Evolutionary conservation across 2,888 invertebrate species (phyloP).

Genomic region (Andrena minutula): DNA sequence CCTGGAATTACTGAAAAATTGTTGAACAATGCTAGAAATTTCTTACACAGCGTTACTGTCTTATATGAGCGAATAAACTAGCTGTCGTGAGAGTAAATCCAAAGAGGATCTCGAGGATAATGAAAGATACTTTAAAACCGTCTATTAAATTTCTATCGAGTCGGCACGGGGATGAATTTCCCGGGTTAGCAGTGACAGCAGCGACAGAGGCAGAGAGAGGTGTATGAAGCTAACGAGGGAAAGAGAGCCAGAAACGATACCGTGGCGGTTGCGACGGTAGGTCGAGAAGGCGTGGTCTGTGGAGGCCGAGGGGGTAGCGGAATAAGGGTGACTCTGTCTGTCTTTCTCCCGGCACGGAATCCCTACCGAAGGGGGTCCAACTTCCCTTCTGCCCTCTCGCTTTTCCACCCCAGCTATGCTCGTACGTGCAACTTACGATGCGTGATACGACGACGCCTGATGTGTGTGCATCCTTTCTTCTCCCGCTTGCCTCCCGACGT

Average conservation of each 20-base stretch:
- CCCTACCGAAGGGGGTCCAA: slow-evolving; percentile 63
- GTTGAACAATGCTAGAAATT: background rate
- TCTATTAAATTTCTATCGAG: slow-evolving; percentile 75
- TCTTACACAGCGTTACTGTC: too few relatives aligned
- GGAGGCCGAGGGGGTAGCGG: slow-evolving; percentile 55
- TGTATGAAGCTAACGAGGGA: slow-evolving; percentile 27
- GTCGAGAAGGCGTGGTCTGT: slow-evolving; percentile 75
- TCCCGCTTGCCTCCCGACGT: slow-evolving; percentile 30
- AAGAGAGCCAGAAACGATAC: slow-evolving; percentile 51
- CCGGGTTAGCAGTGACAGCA: slow-evolving; percentile 45
- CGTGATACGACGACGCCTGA: slow-evolving; percentile 74
- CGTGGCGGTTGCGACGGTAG: slow-evolving; percentile 64
- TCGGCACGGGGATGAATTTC: slow-evolving; percentile 53
- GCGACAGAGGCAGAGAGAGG: slow-evolving; percentile 41
- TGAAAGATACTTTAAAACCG: slow-evolving; percentile 38
- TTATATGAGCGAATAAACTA: too few relatives aligned
- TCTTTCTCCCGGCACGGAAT: slow-evolving; percentile 60
- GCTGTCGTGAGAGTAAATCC: too few relatives aligned
- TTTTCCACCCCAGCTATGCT: slow-evolving; percentile 52
- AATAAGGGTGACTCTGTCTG: slow-evolving; percentile 69
- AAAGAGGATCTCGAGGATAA: background rate
- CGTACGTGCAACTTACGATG: slow-evolving; percentile 78
- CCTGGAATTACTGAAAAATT: background rate
- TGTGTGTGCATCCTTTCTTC: slow-evolving; percentile 69
- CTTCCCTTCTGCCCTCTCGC: slow-evolving; percentile 59